These are phyloP conservation scores for Gymnoscelis rufifasciata DNA, from an alignment of 2,888 invertebrate genomes.

Conservation along the genomic window DNA sequence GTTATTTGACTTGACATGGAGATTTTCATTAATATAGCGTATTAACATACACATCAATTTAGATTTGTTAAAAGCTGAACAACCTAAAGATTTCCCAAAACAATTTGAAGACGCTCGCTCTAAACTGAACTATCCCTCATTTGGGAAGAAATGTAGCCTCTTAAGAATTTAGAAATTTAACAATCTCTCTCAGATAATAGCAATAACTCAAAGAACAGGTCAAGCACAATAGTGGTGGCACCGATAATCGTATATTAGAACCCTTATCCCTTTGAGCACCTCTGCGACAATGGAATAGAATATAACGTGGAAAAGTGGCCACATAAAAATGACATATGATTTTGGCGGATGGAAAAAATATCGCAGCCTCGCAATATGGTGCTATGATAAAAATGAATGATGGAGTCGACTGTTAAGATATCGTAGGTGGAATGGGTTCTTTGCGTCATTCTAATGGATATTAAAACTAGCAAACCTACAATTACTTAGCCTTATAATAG, in stretches of 20 bases:
- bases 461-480: not conserved
- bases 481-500: not conserved
- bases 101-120: not conserved
- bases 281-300: slow-evolving; percentile 75
- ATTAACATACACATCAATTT: too few species aligned
- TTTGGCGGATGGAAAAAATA: slow-evolving; percentile 51
- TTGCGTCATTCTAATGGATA: not conserved
- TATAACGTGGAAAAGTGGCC: slow-evolving; percentile 77
- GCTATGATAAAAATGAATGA: slow-evolving; percentile 32
- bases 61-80: too few species aligned
- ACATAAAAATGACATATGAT: slow-evolving; percentile 78
- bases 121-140: not conserved
- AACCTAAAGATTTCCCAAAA: not conserved
- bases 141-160: slow-evolving; percentile 20
- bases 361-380: slow-evolving; percentile 28
- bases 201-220: slow-evolving; percentile 73
- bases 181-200: slow-evolving; percentile 60
- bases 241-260: slow-evolving; percentile 79
- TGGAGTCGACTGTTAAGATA: slow-evolving; percentile 19
- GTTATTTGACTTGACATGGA: too few species aligned
- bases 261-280: slow-evolving; percentile 76
- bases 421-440: not conserved
- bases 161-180: slow-evolving; percentile 55
- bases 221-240: slow-evolving; percentile 76
- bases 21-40: too few species aligned